phyloP scores from a whole-genome alignment of 1,140 invertebrate species.

The Chionoecetes opilio region DNA sequence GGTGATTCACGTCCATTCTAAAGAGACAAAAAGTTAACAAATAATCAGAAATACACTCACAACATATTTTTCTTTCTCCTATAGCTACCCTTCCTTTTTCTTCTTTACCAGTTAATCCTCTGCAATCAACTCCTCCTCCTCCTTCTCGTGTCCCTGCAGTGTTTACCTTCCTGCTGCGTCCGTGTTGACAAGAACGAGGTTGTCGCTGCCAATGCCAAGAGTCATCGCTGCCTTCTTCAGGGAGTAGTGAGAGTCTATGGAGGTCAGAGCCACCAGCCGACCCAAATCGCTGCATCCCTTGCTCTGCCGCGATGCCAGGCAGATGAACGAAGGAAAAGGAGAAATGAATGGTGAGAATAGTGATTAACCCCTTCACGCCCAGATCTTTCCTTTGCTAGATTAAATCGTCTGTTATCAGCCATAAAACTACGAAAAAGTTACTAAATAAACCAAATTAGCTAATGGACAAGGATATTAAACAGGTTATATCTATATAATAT shows the following conservation, averaged over 20 bases:
- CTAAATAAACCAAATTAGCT: too few species aligned
- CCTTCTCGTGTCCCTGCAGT: neutral
- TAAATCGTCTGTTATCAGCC: too few species aligned
- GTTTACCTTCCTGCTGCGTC: constrained; percentile 88
- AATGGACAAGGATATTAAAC: too few species aligned
- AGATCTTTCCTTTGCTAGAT: too few species aligned
- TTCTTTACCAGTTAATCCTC: neutral
- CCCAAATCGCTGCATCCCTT: constrained; percentile 87
- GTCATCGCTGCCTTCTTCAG: constrained; percentile 92
- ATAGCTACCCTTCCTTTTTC: constrained; percentile 3
- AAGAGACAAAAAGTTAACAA: neutral
- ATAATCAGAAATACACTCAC: neutral
- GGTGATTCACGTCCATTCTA: constrained; percentile 89
- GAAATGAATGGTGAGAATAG: too few species aligned
- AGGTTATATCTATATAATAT: too few species aligned
- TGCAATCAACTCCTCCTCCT: neutral
- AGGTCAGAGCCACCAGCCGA: constrained; percentile 91
- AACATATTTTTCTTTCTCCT: neutral
- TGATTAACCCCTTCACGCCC: too few species aligned
- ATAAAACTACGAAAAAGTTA: too few species aligned
- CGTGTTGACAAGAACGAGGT: constrained; percentile 89
- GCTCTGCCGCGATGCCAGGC: neutral
- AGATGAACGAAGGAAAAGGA: neutral
- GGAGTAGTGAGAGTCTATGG: constrained; percentile 97
- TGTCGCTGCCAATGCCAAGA: constrained; percentile 89